phyloP scores from a whole-genome alignment of 2,888 invertebrate genomes.

The Dryadula phaetusa region DNA sequence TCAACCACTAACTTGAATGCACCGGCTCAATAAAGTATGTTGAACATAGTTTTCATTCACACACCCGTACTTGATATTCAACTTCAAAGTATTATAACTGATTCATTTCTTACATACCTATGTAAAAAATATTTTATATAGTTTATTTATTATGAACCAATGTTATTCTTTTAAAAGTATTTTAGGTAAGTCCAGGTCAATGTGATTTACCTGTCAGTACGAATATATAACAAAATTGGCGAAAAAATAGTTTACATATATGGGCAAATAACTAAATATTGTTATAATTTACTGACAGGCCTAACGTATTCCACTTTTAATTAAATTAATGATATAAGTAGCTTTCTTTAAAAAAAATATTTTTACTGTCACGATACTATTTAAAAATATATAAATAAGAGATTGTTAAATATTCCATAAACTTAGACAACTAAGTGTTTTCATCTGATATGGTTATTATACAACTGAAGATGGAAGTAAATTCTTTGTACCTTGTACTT shows the following conservation, averaged over 20 bases:
- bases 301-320: neutral
- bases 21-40: constrained; percentile 39
- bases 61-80: constrained; percentile 16
- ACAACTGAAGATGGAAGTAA: neutral
- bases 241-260: neutral
- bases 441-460: neutral
- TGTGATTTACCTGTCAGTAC: constrained; percentile 13
- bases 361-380: neutral
- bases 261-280: neutral
- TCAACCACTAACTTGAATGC: constrained; percentile 52
- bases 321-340: neutral
- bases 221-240: neutral
- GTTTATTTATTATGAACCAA: neutral
- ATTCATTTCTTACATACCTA: neutral
- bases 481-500: neutral
- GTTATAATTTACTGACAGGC: constrained; percentile 16
- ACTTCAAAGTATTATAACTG: neutral
- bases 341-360: neutral
- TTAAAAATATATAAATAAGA: constrained; percentile 6
- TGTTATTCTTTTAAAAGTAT: neutral
- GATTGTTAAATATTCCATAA: constrained; percentile 20
- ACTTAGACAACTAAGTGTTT: constrained; percentile 4
- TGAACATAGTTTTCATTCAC: constrained; percentile 19
- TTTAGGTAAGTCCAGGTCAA: neutral
- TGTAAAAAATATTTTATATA: too few relatives aligned